These are phyloP conservation scores for Adineta ricciae DNA, from an alignment of 2,888 invertebrate genomes.

Conservation along the genomic window DNA sequence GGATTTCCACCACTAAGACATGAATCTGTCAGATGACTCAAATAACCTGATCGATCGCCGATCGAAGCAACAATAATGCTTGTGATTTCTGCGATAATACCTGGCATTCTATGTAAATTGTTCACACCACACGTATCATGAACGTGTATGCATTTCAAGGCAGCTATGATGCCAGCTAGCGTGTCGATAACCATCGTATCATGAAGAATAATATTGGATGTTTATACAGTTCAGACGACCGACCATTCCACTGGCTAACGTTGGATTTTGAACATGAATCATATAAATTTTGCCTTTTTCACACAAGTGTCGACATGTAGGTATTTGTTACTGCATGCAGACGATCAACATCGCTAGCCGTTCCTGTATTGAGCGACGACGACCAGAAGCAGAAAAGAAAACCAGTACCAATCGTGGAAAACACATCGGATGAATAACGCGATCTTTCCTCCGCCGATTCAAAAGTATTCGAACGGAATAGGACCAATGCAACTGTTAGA, in stretches of 20 bases:
- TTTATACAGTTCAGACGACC: constrained; percentile 27
- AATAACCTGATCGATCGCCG: too few relatives aligned
- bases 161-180: constrained; percentile 25
- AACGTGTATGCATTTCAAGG: background rate
- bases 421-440: constrained; percentile 32
- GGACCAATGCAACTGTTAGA: constrained; percentile 25
- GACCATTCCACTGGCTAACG: constrained; percentile 32
- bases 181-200: constrained; percentile 10
- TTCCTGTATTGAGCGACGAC: constrained; percentile 29
- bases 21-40: too few relatives aligned
- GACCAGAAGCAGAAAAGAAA: constrained; percentile 24
- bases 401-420: constrained; percentile 30
- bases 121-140: constrained; percentile 25
- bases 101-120: too few relatives aligned
- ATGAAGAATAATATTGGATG: constrained; percentile 17
- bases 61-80: too few relatives aligned
- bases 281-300: constrained; percentile 38
- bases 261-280: background rate
- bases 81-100: too few relatives aligned
- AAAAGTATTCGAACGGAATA: background rate
- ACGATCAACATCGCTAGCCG: constrained; percentile 20
- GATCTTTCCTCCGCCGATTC: constrained; percentile 25
- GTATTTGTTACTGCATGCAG: constrained; percentile 24
- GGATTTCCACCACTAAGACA: too few relatives aligned
- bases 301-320: constrained; percentile 62